Conservation (phyloP, 1,140 invertebrate species). For the Nasonia giraulti region DNA sequence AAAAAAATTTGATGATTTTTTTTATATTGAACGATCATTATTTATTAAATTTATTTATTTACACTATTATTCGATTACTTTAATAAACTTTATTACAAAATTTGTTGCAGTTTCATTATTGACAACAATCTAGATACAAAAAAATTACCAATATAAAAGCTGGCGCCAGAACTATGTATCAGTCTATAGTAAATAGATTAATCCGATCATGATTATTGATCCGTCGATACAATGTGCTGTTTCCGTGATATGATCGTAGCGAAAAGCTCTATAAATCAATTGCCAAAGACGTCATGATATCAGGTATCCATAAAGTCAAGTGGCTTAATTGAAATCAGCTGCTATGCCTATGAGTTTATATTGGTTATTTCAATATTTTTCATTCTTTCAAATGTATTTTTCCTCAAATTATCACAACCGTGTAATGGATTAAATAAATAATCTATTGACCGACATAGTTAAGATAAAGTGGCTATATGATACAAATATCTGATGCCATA, state of each 20-base stretch:
- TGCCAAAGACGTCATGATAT: conserved; percentile 54
- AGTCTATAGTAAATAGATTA: conserved; percentile 24
- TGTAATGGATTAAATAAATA: no score
- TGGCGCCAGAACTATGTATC: neutral
- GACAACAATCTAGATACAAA: neutral
- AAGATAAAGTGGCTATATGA: no score
- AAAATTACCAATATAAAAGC: conserved; percentile 4
- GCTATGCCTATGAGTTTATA: conserved; percentile 30
- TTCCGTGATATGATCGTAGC: conserved; percentile 42
- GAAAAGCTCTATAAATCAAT: conserved; percentile 52
- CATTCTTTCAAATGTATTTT: neutral
- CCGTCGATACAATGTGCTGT: conserved; percentile 21
- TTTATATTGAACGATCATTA: neutral
- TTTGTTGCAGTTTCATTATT: neutral
- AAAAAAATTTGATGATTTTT: conserved; percentile 16
- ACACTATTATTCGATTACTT: neutral
- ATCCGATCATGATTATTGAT: conserved; percentile 37
- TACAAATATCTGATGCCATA: no score
- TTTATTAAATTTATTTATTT: neutral
- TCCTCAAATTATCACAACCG: neutral
- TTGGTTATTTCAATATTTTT: conserved; percentile 23
- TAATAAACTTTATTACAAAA: no score
- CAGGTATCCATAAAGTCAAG: conserved; percentile 61
- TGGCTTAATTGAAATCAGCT: conserved; percentile 56
- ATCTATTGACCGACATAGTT: no score